phyloP scores from a whole-genome alignment of 2,797 vertebrate genomes.

The Poeciliopsis presidionis region DNA sequence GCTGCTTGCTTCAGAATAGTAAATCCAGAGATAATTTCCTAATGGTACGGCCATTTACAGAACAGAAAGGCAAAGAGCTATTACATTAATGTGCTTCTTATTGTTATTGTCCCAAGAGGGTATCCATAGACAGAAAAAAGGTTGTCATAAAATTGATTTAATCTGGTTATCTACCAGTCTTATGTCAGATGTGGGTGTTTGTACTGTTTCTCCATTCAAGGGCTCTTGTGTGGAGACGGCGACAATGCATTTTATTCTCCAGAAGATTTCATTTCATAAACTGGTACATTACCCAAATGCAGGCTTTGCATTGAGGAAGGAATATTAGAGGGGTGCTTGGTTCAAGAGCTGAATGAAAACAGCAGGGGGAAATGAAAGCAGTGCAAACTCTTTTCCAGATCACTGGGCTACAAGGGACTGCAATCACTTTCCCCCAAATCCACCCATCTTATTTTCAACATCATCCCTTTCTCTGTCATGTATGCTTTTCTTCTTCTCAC shows the following conservation, averaged over 20 bases:
- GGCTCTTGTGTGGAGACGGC: slow-evolving; percentile 51
- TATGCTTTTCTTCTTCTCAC: slow-evolving; percentile 15
- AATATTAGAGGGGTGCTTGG: slow-evolving; percentile 5
- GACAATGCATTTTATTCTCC: slow-evolving; percentile 44
- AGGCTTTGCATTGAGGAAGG: slow-evolving; percentile 6
- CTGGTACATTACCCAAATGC: slow-evolving; percentile 62
- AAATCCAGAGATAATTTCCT: slow-evolving; percentile 63
- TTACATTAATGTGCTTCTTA: slow-evolving; percentile 67
- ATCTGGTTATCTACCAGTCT: slow-evolving; percentile 16
- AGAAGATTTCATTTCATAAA: slow-evolving; percentile 52
- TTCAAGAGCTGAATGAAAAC: slow-evolving; percentile 43
- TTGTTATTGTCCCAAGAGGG: slow-evolving; percentile 48
- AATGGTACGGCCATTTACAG: slow-evolving; percentile 52
- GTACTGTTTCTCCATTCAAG: slow-evolving; percentile 11
- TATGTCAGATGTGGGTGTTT: slow-evolving; percentile 38
- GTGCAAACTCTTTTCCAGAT: slow-evolving; percentile 70
- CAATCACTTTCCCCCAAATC: slow-evolving; percentile 59
- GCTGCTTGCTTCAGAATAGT: slow-evolving; percentile 40
- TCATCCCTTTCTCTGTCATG: not conserved
- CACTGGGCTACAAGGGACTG: slow-evolving; percentile 67
- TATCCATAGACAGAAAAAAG: slow-evolving; percentile 8
- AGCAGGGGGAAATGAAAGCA: slow-evolving; percentile 65
- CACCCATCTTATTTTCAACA: slow-evolving; percentile 12
- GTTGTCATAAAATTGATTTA: slow-evolving; percentile 11
- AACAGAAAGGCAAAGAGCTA: slow-evolving; percentile 47